Evolutionary conservation across 2,888 invertebrate genomes (phyloP).

Genomic region (Pyrgus malvae): DNA sequence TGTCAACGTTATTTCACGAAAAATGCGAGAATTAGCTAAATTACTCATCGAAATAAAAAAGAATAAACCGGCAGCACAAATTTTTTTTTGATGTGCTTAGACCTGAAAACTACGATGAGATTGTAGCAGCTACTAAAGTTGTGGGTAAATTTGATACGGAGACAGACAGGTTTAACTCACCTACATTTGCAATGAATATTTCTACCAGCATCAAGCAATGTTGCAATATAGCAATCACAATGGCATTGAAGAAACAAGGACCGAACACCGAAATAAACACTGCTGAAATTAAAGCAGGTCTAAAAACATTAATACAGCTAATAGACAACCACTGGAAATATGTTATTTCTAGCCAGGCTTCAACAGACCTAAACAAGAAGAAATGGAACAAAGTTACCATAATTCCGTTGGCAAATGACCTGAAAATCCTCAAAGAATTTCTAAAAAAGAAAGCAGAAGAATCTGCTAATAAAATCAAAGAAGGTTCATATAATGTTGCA

Average conservation of each 20-base stretch:
- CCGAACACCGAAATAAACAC: constrained; percentile 19
- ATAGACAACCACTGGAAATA: constrained; percentile 25
- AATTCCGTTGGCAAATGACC: background rate
- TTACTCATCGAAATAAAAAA: constrained; percentile 31
- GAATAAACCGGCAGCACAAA: constrained; percentile 24
- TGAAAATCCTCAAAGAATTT: background rate
- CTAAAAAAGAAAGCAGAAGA: too few relatives aligned
- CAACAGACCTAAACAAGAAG: background rate
- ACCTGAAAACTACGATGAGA: constrained; percentile 15
- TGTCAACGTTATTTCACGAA: constrained; percentile 32
- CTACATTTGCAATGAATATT: constrained; percentile 36
- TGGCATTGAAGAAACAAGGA: constrained; percentile 25
- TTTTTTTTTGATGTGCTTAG: constrained; percentile 11
- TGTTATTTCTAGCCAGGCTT: constrained; percentile 18
- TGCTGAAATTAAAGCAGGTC: constrained; percentile 26
- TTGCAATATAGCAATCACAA: constrained; percentile 34
- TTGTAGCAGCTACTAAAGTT: constrained; percentile 19
- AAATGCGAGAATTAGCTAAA: constrained; percentile 34
- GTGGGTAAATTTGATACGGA: constrained; percentile 9
- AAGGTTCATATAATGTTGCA: constrained; percentile 30
- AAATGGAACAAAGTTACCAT: background rate
- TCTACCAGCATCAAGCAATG: constrained; percentile 33
- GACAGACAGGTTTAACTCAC: constrained; percentile 16
- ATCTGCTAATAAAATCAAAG: constrained; percentile 26
- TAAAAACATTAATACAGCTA: constrained; percentile 21